phyloP scores from a whole-genome alignment of 2,113 vertebrate species.

The Hemiprocne comata region DNA sequence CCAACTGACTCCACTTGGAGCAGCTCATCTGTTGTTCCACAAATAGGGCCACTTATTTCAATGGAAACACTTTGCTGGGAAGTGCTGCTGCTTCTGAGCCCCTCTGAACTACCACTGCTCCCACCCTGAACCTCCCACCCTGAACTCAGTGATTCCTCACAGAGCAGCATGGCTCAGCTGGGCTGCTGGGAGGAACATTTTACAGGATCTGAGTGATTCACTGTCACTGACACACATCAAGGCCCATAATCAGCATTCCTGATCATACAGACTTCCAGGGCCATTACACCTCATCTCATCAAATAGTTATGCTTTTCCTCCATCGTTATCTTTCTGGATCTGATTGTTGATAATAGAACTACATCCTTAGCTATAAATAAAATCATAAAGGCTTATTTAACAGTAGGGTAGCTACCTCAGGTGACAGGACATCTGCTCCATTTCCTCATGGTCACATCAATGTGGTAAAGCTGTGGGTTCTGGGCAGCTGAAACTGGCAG shows the following conservation, averaged over 20 bases:
- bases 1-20: not conserved
- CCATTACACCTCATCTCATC: not conserved
- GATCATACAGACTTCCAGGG: not conserved
- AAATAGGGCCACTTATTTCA: not conserved
- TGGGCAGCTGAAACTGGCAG: not conserved
- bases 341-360: not conserved
- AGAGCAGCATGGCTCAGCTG: not conserved
- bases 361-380: not conserved
- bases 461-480: not conserved
- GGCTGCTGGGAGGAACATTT: not conserved
- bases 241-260: not conserved
- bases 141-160: not conserved
- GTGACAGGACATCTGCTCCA: rapidly evolving
- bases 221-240: not conserved
- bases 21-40: not conserved
- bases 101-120: too few species aligned
- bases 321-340: not conserved
- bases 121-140: rapidly evolving
- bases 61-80: not conserved
- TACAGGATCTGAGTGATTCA: not conserved
- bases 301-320: not conserved
- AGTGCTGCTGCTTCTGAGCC: not conserved
- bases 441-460: not conserved
- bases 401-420: not conserved
- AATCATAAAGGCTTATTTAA: not conserved